phyloP scores from a whole-genome alignment of 2,113 vertebrate genomes.

The Orycteropus afer region DNA sequence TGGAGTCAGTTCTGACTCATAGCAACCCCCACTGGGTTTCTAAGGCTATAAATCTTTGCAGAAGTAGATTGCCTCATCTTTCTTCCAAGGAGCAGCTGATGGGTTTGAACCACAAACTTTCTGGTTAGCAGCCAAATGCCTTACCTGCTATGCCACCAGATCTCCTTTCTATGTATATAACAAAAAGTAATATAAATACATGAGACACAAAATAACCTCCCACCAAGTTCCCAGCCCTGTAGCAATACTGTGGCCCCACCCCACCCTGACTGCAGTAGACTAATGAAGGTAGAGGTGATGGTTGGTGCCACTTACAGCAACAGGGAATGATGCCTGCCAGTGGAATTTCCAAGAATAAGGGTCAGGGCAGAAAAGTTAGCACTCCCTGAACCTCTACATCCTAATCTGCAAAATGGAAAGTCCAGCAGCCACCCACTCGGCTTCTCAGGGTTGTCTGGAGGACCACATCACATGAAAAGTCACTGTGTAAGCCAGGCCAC shows the following conservation, averaged over 20 bases:
- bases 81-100: no score
- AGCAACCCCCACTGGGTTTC: no score
- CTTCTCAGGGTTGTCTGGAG: not conserved
- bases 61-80: no score
- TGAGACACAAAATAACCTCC: not conserved
- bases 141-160: no score
- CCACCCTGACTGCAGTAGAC: not conserved
- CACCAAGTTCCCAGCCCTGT: not conserved
- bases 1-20: no score
- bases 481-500: not conserved
- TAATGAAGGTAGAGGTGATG: not conserved
- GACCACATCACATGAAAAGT: not conserved
- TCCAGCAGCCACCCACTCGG: not conserved
- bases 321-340: not conserved
- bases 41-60: no score
- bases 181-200: no score
- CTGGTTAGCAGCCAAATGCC: no score
- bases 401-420: not conserved
- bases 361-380: not conserved
- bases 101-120: no score
- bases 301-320: not conserved
- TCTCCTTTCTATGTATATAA: no score
- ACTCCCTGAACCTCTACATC: not conserved
- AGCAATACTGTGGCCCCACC: not conserved
- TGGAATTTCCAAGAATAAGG: not conserved